Percentiles rank a stretch among this genome's conserved stretches.
phyloP scores from a whole-genome alignment of 2,113 vertebrate species.

The Zosterops pallidus region DNA sequence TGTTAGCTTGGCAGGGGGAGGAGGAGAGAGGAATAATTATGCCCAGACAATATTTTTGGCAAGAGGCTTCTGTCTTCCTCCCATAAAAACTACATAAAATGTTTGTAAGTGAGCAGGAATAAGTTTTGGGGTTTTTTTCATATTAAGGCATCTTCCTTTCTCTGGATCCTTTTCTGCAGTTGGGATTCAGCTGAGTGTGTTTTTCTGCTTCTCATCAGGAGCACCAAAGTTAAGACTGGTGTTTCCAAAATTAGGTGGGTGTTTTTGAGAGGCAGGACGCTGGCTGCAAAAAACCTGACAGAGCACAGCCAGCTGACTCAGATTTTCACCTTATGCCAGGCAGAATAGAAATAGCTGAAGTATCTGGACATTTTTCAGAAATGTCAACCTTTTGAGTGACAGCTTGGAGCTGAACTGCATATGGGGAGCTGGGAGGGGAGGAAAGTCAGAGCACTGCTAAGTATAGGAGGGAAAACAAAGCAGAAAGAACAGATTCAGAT shows the following conservation, averaged over 20 bases:
- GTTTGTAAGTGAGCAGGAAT: slow-evolving; percentile 3
- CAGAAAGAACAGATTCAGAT: not conserved
- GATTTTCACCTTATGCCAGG: slow-evolving; percentile 32
- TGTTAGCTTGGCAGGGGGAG: not conserved
- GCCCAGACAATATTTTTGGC: slow-evolving; percentile 27
- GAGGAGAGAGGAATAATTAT: slow-evolving; percentile 16
- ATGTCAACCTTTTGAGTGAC: slow-evolving; percentile 18
- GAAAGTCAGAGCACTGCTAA: not conserved
- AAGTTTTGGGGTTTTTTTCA: not conserved
- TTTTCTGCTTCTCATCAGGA: slow-evolving; percentile 37
- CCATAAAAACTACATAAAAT: not conserved
- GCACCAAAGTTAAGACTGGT: not conserved
- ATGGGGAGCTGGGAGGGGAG: not conserved
- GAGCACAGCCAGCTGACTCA: slow-evolving; percentile 37
- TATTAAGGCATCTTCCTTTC: not conserved
- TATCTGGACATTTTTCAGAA: slow-evolving; percentile 45
- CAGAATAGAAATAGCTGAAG: slow-evolving; percentile 57
- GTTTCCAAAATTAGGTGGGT: slow-evolving; percentile 51
- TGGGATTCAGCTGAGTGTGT: not conserved
- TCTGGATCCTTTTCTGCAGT: not conserved
- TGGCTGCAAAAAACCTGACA: slow-evolving; percentile 20
- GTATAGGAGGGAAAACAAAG: not conserved
- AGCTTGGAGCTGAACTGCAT: not conserved
- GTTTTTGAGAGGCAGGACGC: not conserved
- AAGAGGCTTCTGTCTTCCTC: slow-evolving; percentile 20